phyloP scores from a whole-genome alignment of 1,140 invertebrate species.

The Habropoda laboriosa region DNA sequence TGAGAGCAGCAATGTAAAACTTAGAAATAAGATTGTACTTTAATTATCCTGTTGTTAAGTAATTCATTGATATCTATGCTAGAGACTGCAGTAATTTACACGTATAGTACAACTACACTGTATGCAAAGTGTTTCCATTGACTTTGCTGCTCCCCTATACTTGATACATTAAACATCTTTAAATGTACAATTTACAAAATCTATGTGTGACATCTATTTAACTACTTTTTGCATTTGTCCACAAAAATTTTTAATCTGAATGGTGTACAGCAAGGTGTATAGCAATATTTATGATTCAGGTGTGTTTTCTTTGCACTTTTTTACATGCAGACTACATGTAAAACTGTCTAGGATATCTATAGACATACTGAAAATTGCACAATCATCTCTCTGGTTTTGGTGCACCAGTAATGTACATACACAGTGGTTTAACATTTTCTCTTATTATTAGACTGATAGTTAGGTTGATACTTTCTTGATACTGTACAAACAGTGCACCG shows the following conservation, averaged over 20 bases:
- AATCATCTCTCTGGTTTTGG: constrained; percentile 27
- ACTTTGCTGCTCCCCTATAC: constrained; percentile 5
- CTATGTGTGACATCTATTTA: neutral
- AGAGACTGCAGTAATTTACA: neutral
- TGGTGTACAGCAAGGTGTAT: neutral
- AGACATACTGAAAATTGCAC: constrained; percentile 48
- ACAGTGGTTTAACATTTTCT: constrained; percentile 26
- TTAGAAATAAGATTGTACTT: neutral
- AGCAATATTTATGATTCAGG: neutral
- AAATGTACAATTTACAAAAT: neutral
- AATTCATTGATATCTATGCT: neutral
- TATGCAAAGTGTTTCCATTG: constrained; percentile 3
- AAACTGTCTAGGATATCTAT: neutral
- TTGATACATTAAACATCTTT: neutral
- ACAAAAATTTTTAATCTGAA: neutral
- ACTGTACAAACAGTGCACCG: constrained; percentile 12
- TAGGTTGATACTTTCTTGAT: constrained; percentile 22
- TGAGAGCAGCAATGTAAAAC: constrained; percentile 18
- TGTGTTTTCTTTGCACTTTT: constrained; percentile 8
- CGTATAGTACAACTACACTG: constrained; percentile 27
- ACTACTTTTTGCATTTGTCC: neutral
- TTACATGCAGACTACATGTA: neutral
- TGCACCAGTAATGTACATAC: constrained; percentile 61
- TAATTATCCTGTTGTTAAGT: neutral
- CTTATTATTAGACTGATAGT: constrained; percentile 2